These are phyloP conservation scores for Oryzias celebensis DNA, from an alignment of 2,113 vertebrate species.

Conservation along the genomic window DNA sequence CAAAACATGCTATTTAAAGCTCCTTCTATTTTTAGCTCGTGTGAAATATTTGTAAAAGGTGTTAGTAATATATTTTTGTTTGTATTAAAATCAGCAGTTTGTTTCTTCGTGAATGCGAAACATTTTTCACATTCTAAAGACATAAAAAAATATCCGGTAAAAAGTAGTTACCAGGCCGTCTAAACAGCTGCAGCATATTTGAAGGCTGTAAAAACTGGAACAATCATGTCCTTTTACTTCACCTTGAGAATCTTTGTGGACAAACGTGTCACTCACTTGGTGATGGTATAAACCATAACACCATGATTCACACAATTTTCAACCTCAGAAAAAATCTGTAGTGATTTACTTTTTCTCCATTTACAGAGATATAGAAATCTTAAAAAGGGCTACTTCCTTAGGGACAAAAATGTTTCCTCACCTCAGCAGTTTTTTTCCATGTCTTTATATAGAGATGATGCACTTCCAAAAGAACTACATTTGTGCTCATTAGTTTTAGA, in stretches of 20 bases:
- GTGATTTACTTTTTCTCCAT: background rate
- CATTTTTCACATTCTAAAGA: too few relatives aligned
- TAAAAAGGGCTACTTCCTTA: background rate
- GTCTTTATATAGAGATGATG: background rate
- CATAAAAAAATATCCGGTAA: too few relatives aligned
- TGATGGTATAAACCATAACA: background rate
- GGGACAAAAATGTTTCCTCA: background rate
- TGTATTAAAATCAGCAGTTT: background rate
- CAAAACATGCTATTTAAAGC: conserved; percentile 43
- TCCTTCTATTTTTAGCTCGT: conserved; percentile 37
- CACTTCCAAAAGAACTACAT: background rate
- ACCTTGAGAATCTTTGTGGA: too few relatives aligned
- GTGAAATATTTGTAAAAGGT: conserved; percentile 36
- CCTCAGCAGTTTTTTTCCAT: background rate
- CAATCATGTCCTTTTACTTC: too few relatives aligned
- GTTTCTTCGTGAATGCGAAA: too few relatives aligned
- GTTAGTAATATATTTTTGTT: conserved; percentile 8
- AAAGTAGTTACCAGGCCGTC: too few relatives aligned
- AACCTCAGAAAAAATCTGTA: background rate
- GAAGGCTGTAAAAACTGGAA: too few relatives aligned
- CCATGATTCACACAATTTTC: background rate
- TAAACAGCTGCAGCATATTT: too few relatives aligned
- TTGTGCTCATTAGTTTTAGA: too few relatives aligned
- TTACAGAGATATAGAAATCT: background rate
- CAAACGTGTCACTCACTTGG: too few relatives aligned